Evolutionary conservation across 1,140 invertebrate genomes (phyloP).

Genomic region (Drosophila fuyamai): DNA sequence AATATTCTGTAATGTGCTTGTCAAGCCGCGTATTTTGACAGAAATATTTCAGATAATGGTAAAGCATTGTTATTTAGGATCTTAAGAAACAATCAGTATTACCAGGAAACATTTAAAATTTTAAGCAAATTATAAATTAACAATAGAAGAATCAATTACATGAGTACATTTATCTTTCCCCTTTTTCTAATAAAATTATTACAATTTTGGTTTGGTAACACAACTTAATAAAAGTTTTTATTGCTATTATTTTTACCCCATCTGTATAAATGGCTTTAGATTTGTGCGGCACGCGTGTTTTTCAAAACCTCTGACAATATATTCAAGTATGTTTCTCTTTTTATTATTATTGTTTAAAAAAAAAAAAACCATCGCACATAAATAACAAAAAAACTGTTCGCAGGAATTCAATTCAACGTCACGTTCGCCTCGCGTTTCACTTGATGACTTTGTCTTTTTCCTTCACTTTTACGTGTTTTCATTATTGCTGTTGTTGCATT

Average conservation of each 20-base stretch:
- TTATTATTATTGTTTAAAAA: conserved; percentile 47
- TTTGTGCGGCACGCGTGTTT: conserved; percentile 45
- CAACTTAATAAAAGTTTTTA: no score
- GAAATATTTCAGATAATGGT: no score
- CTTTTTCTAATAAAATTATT: no score
- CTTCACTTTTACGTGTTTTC: conserved; percentile 54
- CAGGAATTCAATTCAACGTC: conserved; percentile 75
- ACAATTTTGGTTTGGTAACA: no score
- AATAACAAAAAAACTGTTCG: conserved; percentile 46
- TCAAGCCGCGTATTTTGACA: background rate
- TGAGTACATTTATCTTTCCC: no score
- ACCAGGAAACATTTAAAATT: no score
- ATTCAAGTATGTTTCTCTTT: conserved; percentile 9
- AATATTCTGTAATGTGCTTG: background rate
- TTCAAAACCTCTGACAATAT: conserved; percentile 27
- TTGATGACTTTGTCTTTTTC: conserved; percentile 50
- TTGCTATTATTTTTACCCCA: background rate
- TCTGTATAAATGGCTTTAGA: conserved; percentile 2
- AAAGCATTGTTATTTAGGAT: no score
- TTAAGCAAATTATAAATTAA: no score
- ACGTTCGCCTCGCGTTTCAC: conserved; percentile 68
- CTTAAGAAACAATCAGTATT: no score
- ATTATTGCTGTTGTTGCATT: conserved; percentile 39
- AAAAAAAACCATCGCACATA: conserved; percentile 16
- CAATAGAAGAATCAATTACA: no score